phyloP scores from a whole-genome alignment of 1,140 invertebrate species.

The Eumeta japonica region DNA sequence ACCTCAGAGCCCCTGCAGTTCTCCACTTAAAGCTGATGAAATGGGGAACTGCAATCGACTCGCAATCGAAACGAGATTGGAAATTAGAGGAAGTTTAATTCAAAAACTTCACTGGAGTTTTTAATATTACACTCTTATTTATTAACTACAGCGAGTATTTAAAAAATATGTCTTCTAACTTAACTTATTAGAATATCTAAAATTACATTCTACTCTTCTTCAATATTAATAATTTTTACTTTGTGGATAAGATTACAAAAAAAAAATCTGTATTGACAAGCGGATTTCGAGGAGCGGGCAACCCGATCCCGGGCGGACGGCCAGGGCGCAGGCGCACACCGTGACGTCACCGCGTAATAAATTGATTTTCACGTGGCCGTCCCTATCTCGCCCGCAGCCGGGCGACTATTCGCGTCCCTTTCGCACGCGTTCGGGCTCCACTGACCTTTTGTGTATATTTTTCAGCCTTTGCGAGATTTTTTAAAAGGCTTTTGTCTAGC shows the following conservation, averaged over 20 bases:
- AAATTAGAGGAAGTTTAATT: no score
- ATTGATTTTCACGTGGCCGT: slow-evolving; percentile 56
- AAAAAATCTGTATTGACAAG: background rate
- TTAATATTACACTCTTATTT: no score
- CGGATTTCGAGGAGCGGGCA: slow-evolving; percentile 19
- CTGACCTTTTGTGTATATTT: slow-evolving; percentile 54
- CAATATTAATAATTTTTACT: background rate
- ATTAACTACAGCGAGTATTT: background rate
- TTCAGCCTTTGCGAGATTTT: slow-evolving; percentile 34
- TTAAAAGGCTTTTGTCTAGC: slow-evolving; percentile 45
- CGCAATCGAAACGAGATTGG: no score
- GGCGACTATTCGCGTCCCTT: slow-evolving; percentile 20
- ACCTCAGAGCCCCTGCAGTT: no score
- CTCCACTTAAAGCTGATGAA: no score
- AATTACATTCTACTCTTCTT: background rate
- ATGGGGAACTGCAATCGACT: no score
- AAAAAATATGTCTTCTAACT: background rate
- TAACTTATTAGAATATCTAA: background rate
- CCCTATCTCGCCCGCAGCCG: slow-evolving; percentile 19
- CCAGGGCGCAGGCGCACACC: slow-evolving; percentile 39
- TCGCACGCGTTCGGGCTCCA: slow-evolving; percentile 36
- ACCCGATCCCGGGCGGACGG: slow-evolving; percentile 37
- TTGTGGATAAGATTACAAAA: background rate
- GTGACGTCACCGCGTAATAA: slow-evolving; percentile 59
- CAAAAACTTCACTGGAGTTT: no score